These are phyloP conservation scores for Cathartes aura DNA, from an alignment of 2,113 vertebrate species.

Conservation along the genomic window DNA sequence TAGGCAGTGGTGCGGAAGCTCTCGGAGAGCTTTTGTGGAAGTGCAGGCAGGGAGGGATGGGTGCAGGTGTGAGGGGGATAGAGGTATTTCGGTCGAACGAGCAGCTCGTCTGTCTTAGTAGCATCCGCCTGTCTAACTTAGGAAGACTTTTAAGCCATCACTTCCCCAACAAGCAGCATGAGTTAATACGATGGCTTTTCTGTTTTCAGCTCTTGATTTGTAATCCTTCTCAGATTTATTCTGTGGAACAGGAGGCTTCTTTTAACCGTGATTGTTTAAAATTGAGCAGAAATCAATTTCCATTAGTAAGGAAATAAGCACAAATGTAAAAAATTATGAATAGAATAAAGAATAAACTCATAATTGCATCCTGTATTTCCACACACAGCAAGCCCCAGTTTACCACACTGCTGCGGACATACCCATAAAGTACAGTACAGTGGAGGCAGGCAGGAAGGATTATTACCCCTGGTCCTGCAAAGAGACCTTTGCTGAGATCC, in stretches of 20 bases:
- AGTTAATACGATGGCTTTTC: neutral
- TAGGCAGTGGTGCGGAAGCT: neutral
- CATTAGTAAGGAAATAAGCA: conserved; percentile 52
- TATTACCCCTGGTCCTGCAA: neutral
- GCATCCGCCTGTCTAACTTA: neutral
- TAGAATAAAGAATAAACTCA: neutral
- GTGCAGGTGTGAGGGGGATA: neutral
- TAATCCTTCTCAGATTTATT: neutral
- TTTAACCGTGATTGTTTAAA: neutral
- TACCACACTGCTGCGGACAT: neutral
- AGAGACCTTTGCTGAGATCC: neutral
- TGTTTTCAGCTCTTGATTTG: neutral
- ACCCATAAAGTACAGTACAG: neutral
- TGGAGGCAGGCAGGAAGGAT: neutral
- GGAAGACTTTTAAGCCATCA: neutral
- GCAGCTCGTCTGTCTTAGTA: neutral
- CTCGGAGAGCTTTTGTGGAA: neutral
- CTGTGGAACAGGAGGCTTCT: neutral
- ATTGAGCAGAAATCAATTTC: conserved; percentile 39
- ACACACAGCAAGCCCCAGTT: neutral
- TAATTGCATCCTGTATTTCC: conserved; percentile 17
- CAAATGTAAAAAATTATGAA: neutral
- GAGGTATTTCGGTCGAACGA: neutral
- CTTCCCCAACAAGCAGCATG: neutral
- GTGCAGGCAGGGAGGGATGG: neutral